Base-by-base conservation (phyloP, 23 tunicate species). In the Trididemnum clinides region DNA sequence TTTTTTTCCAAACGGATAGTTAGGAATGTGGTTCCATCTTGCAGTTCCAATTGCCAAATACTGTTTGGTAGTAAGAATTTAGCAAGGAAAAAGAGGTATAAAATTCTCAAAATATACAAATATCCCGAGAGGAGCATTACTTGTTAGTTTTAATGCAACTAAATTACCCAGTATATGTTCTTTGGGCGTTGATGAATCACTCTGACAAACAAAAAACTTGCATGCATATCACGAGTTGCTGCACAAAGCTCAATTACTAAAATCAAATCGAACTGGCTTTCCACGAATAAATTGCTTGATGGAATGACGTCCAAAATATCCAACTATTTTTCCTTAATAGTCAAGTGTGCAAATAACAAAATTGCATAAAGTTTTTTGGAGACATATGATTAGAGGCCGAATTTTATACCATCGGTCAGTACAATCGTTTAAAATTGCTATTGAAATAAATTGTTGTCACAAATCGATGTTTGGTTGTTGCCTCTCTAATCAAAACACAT, bases 251-350 rank as follows among this genome's bases (percentile, higher is more conserved):
- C 6, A 59, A n/a, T n/a, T n/a, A n/a, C n/a, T n/a, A n/a, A n/a
- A n/a, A n/a, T n/a, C n/a, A n/a, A n/a, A n/a, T 59, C 69, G 69
- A 12, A 59, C 69, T 59, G 69, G 69, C 21, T 59, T 59, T 26
- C 69, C 69, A 22, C 69, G 18, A 26, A 59, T 59, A 59, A 59
- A 59, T 26, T 59, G 69, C 21, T 59, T 59, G 18, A 59, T 59
- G 69, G 69, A 26, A 21, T 59, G 69, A 12, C 69, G 69, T 12
- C 69, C 69, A 59, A 12, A 59, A 26, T 59, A 59, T 26, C 69
- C 69, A 12, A 59, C 69, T 59, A 59, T 59, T 26, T 59, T 59
- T 59, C 21, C 69, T 12, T 59, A 22, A 22, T 12, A 22, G 69
- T 22, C 18, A 59, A 12, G 18, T 59, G 69, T 59, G n/a, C n/a